phyloP scores from a whole-genome alignment of 2,797 vertebrate species.

The Sebastes jordani region DNA sequence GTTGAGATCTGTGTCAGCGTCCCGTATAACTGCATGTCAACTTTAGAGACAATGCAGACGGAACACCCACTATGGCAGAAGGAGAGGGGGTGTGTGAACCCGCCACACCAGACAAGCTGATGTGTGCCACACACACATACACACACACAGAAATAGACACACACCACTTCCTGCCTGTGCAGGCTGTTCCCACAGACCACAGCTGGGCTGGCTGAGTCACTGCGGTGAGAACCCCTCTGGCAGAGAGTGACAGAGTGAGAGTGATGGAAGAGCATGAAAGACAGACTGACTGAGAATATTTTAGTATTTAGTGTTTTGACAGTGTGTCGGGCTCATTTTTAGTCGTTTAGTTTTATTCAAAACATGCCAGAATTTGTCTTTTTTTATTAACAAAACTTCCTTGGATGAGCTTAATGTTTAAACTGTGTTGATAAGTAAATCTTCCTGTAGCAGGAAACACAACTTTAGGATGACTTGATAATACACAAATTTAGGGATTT shows the following conservation, averaged over 20 bases:
- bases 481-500: no score
- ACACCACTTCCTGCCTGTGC: slow-evolving; percentile 49
- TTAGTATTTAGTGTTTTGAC: neutral
- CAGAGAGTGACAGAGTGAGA: neutral
- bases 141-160: slow-evolving; percentile 12
- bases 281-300: neutral
- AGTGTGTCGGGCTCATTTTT: no score
- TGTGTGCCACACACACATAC: neutral
- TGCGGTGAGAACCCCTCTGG: slow-evolving; percentile 31
- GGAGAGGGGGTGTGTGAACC: slow-evolving; percentile 8
- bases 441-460: neutral
- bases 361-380: no score
- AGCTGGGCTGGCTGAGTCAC: slow-evolving; percentile 54
- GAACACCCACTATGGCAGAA: slow-evolving; percentile 16
- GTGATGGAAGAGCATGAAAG: neutral
- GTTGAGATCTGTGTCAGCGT: neutral
- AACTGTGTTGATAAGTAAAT: neutral
- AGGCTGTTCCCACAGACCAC: slow-evolving; percentile 55
- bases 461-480: neutral
- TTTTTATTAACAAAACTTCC: no score
- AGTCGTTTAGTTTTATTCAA: no score
- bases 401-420: neutral
- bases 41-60: slow-evolving; percentile 11
- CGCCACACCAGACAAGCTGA: neutral
- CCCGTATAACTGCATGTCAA: neutral